Evolutionary conservation across 35 echinoderm and acorn worm genomes (phyloP), one percentile per base, ranked within the genome.

Genomic region (Apostichopus japonicus): DNA sequence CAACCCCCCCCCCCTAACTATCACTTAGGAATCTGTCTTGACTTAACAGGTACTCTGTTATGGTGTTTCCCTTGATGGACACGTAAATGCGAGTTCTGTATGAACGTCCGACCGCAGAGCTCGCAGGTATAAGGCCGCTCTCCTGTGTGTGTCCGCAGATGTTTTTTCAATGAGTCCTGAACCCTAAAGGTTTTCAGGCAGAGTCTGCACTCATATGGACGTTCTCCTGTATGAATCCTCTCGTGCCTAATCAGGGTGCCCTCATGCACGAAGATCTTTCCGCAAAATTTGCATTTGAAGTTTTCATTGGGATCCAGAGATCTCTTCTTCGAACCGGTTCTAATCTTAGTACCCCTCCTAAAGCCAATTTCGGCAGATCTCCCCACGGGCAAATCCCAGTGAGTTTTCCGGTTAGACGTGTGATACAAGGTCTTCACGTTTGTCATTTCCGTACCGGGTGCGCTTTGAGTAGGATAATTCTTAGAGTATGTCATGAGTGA

Each of bases 151-250:
- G 81, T 84, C 55, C 81, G 17, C 23, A 57, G 19, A 23, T 84
- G 81, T 55, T 55, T 84, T 55, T 53, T 84, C 81, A 57, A 21
- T 7, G n/a, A 58, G 53, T 84, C 81, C 15, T 55, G 56, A 17
- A 57, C 56, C 23, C 56, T 84, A 23, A 84, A 84, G n/a, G 54
- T 84, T 24, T 84, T 84, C 5, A 59, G 56, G 21, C 81, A 84
- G 51, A 57, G 56, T 19, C 54, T 84, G 56, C 81, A 84, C 55
- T 57, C 9, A 24, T 84, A 84, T 1, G 81, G 81, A 21, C 81
- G 54, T 51, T 84, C 81, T 51, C 81, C 81, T 19, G 81, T 84
- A 57, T 84, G 81, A 10, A 84, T 58, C 22, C 81, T 84, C 51
- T 84, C 81, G 23, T 84, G 81, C 22, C 15, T 23, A 24, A 53